These are phyloP conservation scores for Heliconius nattereri DNA, from an alignment of 1,140 invertebrate species.

Conservation along the genomic window DNA sequence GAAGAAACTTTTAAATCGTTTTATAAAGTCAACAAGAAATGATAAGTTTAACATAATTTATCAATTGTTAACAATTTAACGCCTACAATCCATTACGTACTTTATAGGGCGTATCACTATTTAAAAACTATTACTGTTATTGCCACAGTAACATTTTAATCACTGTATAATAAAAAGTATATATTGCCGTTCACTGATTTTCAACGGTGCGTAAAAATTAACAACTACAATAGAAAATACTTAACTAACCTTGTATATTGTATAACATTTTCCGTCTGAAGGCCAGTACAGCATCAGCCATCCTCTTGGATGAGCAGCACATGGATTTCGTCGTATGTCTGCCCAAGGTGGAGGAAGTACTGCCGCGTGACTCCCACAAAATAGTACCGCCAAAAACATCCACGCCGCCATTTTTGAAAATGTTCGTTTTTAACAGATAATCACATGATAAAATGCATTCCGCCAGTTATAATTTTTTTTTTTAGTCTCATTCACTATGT, in stretches of 20 bases:
- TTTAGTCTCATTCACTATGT: neutral
- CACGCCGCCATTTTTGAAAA: constrained; percentile 56
- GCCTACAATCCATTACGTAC: neutral
- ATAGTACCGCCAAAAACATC: constrained; percentile 62
- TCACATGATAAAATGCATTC: constrained; percentile 23
- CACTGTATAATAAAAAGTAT: neutral
- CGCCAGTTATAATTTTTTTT: neutral
- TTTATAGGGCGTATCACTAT: neutral
- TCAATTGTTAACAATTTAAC: neutral
- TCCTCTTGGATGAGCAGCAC: constrained; percentile 87
- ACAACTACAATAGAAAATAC: neutral
- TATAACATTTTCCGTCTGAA: constrained; percentile 90
- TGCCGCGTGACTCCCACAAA: constrained; percentile 77
- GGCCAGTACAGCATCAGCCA: constrained; percentile 94
- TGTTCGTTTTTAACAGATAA: constrained; percentile 20
- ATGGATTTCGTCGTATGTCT: constrained; percentile 89
- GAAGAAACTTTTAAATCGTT: no score
- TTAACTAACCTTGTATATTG: constrained; percentile 87
- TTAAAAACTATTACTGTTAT: neutral
- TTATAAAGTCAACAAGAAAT: no score
- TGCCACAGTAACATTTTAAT: neutral
- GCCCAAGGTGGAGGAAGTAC: constrained; percentile 92
- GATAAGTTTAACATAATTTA: neutral
- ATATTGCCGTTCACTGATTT: neutral
- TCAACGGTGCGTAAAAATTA: constrained; percentile 1